These are phyloP conservation scores for Ceriagrion tenellum DNA, from an alignment of 2,888 invertebrate genomes.

Conservation along the genomic window DNA sequence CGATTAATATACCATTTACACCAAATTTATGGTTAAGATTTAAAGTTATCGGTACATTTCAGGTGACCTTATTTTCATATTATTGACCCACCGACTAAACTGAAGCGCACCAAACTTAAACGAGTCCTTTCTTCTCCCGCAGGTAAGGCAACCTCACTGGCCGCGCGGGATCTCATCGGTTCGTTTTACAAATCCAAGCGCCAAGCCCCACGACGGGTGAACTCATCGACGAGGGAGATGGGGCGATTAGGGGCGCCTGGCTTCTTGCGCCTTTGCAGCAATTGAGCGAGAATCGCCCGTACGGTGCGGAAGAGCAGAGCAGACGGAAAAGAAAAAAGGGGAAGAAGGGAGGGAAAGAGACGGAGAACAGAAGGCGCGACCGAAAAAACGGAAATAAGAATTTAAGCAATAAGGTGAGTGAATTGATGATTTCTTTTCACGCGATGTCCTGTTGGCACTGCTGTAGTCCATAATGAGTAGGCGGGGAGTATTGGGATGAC, in stretches of 20 bases:
- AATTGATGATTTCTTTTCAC: too few relatives aligned
- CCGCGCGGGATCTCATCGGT: not conserved
- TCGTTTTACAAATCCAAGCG: slow-evolving; percentile 6
- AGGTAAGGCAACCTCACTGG: not conserved
- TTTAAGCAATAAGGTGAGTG: slow-evolving; percentile 5
- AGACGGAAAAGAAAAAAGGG: not conserved
- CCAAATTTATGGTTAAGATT: too few relatives aligned
- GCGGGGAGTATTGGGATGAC: too few relatives aligned
- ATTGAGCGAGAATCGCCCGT: not conserved
- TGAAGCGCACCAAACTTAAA: too few relatives aligned
- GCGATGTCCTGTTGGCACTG: too few relatives aligned
- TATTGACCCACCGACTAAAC: too few relatives aligned
- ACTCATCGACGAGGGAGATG: not conserved
- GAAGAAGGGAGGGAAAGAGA: not conserved
- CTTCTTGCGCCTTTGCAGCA: not conserved
- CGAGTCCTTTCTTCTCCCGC: not conserved
- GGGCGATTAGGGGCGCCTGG: not conserved
- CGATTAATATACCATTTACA: too few relatives aligned
- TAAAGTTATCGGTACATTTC: too few relatives aligned
- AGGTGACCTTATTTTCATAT: too few relatives aligned
- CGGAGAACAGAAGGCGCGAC: not conserved
- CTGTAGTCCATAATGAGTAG: too few relatives aligned
- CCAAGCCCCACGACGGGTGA: not conserved
- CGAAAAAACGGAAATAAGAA: not conserved
- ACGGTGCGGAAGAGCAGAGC: not conserved